Conservation (phyloP, 2,797 vertebrate species). For the Danio choprae region DNA sequence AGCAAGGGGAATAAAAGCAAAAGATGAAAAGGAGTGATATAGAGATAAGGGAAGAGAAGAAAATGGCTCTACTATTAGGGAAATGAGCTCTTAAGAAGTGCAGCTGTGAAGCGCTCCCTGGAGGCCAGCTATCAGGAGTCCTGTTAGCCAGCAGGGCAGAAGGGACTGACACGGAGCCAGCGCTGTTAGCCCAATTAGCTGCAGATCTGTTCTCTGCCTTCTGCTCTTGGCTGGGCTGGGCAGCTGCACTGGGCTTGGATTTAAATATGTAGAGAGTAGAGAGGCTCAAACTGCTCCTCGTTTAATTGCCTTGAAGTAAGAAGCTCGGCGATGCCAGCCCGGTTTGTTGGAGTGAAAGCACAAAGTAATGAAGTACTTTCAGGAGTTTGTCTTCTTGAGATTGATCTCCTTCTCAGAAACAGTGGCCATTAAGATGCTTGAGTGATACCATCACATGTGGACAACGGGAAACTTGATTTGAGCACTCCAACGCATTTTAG, state of each 20-base stretch:
- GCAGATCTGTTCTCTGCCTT: conserved; percentile 41
- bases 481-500: not conserved
- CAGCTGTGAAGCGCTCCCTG: conserved; percentile 52
- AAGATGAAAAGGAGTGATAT: conserved; percentile 42
- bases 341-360: not conserved
- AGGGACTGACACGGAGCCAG: conserved; percentile 41
- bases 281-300: conserved; percentile 15
- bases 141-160: conserved; percentile 37
- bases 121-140: conserved; percentile 51
- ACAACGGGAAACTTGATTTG: not conserved
- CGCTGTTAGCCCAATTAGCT: conserved; percentile 50
- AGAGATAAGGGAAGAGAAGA: conserved; percentile 40
- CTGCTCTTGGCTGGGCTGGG: conserved; percentile 31
- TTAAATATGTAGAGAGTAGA: conserved; percentile 28
- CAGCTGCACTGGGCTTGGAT: conserved; percentile 30
- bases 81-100: conserved; percentile 54
- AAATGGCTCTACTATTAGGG: conserved; percentile 49
- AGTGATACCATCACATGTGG: not conserved
- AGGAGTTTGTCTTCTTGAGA: not conserved
- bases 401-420: not conserved
- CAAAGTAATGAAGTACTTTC: conserved; percentile 2
- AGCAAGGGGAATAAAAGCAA: conserved; percentile 9
- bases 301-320: conserved; percentile 21
- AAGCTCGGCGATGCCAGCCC: not conserved
- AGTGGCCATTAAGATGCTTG: not conserved